Conservation (phyloP, 35 echinoderm and acorn worm genomes). For the Ophiothrix spiculata region DNA sequence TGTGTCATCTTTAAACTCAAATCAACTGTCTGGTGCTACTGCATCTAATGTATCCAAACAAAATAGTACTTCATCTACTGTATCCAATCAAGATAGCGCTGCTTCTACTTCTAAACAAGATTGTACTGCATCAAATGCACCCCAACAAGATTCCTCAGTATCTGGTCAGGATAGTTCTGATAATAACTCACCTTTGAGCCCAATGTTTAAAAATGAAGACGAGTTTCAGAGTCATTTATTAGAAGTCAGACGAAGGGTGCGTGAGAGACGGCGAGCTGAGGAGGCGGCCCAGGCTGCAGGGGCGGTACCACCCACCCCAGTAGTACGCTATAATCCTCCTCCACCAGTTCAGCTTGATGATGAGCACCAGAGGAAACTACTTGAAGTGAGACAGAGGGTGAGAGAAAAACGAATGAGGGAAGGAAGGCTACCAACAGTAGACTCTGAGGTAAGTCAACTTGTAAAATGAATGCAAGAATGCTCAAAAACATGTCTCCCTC, state of each 20-base stretch:
- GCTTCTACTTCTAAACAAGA: no score
- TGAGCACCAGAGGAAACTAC: conserved; percentile 1
- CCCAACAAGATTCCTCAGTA: no score
- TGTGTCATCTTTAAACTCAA: neutral
- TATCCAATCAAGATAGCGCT: no score
- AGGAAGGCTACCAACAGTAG: neutral
- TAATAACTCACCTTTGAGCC: no score
- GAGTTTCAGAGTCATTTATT: neutral
- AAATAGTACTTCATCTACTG: no score
- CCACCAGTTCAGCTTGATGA: neutral
- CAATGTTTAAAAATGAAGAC: neutral
- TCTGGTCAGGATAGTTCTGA: no score
- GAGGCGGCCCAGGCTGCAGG: neutral
- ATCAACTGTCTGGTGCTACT: neutral
- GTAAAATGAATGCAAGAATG: no score
- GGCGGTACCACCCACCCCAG: neutral
- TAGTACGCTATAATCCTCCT: neutral
- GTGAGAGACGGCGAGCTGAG: neutral
- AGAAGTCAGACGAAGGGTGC: neutral
- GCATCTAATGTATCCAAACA: no score
- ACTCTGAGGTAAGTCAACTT: neutral
- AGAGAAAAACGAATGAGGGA: conserved; percentile 3
- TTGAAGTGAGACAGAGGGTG: conserved; percentile 5
- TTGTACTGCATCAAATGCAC: no score
- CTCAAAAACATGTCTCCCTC: no score